phyloP scores from a whole-genome alignment of 2,113 vertebrate species.

The Orthochromis malagaraziensis region DNA sequence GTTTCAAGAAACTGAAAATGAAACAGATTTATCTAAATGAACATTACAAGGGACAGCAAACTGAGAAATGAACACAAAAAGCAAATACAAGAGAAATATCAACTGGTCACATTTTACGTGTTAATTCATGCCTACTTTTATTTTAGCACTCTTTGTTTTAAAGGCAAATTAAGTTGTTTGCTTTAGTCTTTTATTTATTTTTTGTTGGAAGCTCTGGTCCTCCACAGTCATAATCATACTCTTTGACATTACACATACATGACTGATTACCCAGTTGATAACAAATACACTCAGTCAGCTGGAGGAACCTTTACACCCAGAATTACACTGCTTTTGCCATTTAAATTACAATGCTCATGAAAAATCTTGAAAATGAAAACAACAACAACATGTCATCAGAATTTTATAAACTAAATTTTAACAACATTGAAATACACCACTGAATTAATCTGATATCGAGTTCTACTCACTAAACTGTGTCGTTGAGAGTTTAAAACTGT shows the following conservation, averaged over 20 bases:
- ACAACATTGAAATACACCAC: not conserved
- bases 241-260: not conserved
- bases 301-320: not conserved
- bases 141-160: not conserved
- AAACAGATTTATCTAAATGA: not conserved
- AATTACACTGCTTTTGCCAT: not conserved
- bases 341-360: not conserved
- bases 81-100: not conserved
- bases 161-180: not conserved
- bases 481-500: not conserved
- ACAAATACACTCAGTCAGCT: not conserved
- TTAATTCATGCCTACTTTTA: not conserved
- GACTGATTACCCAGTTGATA: rapidly evolving
- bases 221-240: not conserved
- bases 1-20: not conserved
- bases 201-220: not conserved
- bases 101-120: not conserved
- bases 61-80: not conserved
- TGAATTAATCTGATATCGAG: not conserved
- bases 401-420: not conserved
- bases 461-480: not conserved
- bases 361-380: not conserved
- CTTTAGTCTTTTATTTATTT: not conserved
- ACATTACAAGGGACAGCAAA: not conserved
- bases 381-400: rapidly evolving